A percentile compares a stretch with the other conserved stretches of the same genome.
These are phyloP conservation scores for Trichonephila clavipes DNA, from an alignment of 1,140 invertebrate species.

Conservation along the genomic window DNA sequence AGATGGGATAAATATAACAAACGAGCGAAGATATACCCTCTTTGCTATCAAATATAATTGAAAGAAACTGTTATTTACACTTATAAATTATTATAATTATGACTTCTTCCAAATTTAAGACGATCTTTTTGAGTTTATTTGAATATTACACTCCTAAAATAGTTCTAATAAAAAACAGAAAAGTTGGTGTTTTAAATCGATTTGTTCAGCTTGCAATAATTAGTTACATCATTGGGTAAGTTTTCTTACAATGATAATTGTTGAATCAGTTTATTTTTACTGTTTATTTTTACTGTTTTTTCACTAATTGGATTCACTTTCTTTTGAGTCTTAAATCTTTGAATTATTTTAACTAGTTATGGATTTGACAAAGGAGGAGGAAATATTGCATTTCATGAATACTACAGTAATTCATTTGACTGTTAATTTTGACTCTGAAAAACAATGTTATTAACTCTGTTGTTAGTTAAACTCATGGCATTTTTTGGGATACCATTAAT, in stretches of 20 bases:
- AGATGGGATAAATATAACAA: conserved; percentile 5
- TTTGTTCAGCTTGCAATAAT: conserved; percentile 82
- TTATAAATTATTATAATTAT: background rate
- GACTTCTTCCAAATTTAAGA: conserved; percentile 45
- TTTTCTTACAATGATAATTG: background rate
- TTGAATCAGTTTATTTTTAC: background rate
- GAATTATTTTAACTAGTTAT: too few species aligned
- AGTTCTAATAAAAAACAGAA: conserved; percentile 83
- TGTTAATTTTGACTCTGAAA: too few species aligned
- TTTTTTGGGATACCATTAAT: too few species aligned
- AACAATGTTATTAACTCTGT: too few species aligned
- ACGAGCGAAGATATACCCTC: background rate
- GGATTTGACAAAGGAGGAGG: too few species aligned
- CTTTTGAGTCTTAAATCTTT: too few species aligned
- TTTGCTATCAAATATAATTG: background rate
- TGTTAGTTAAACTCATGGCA: too few species aligned
- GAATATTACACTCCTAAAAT: conserved; percentile 83
- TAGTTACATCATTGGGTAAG: conserved; percentile 82
- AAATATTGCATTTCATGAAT: too few species aligned
- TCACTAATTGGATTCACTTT: too few species aligned
- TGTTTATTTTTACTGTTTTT: too few species aligned
- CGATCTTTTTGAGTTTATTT: conserved; percentile 79
- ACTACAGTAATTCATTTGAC: too few species aligned
- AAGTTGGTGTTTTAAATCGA: conserved; percentile 83
- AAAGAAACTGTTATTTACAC: background rate